Percentiles rank a stretch among this genome's conserved stretches.
Evolutionary conservation across 2,113 vertebrate species (phyloP).

Genomic region (Vulpes vulpes): DNA sequence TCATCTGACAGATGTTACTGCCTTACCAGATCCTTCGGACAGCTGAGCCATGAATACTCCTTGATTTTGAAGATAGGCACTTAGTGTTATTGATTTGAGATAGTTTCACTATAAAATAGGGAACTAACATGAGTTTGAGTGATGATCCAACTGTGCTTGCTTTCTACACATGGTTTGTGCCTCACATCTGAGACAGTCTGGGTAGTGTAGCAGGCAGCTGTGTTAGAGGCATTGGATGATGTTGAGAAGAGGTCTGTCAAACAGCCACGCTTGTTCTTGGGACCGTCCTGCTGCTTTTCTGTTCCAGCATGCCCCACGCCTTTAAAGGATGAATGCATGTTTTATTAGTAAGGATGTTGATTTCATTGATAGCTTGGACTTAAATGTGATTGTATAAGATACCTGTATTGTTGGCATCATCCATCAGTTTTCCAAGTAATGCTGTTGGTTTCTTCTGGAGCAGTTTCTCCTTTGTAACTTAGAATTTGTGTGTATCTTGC

Average conservation of each 20-base stretch:
- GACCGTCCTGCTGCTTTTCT: background rate
- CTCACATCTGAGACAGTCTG: background rate
- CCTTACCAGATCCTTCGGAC: background rate
- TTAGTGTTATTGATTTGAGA: background rate
- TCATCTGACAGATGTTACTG: background rate
- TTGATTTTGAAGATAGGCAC: background rate
- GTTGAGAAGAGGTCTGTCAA: background rate
- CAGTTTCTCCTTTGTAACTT: background rate
- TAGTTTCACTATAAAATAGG: background rate
- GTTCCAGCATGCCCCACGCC: background rate
- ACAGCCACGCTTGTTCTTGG: background rate
- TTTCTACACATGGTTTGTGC: background rate
- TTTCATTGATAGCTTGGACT: background rate
- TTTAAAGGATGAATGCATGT: background rate
- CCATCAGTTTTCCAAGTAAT: background rate
- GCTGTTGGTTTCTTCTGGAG: background rate
- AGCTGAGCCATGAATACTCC: background rate
- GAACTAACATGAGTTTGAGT: background rate
- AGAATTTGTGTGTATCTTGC: background rate
- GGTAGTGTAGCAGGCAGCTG: background rate
- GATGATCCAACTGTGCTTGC: background rate
- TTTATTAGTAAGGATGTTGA: background rate
- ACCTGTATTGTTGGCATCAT: background rate
- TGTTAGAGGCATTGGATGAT: too few relatives aligned
- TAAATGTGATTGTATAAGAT: background rate